Evolutionary conservation across 2,888 invertebrate genomes (phyloP).

Genomic region (Ophion obscuratus): DNA sequence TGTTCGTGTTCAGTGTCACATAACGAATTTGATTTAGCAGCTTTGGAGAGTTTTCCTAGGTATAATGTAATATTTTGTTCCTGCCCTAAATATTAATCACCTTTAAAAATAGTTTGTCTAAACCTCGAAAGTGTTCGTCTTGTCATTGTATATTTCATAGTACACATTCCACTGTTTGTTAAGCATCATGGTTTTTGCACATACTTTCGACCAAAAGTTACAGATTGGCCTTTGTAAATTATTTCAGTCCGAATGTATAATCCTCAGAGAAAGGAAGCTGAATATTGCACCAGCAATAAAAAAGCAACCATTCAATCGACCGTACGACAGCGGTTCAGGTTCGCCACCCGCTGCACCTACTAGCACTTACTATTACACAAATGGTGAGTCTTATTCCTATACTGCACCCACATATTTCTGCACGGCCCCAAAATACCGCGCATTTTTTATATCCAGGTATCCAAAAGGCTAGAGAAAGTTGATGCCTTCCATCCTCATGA

Average conservation of each 20-base stretch:
- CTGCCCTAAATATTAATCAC: background rate
- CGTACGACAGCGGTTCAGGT: slow-evolving; percentile 85
- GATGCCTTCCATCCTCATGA: too few species aligned
- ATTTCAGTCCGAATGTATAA: slow-evolving; percentile 89
- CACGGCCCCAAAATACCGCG: background rate
- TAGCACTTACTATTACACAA: slow-evolving; percentile 85
- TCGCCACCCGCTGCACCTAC: slow-evolving; percentile 85
- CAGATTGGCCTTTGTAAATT: slow-evolving; percentile 56
- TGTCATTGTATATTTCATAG: background rate
- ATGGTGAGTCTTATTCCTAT: slow-evolving; percentile 80
- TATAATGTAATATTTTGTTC: background rate
- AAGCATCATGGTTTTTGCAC: background rate
- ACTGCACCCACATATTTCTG: background rate
- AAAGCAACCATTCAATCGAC: slow-evolving; percentile 88
- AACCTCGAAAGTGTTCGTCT: background rate
- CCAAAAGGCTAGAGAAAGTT: background rate
- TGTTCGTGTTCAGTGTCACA: too few species aligned
- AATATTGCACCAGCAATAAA: slow-evolving; percentile 95
- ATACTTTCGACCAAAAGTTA: background rate
- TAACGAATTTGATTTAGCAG: too few species aligned
- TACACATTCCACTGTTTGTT: background rate
- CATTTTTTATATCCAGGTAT: background rate
- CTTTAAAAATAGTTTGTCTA: background rate
- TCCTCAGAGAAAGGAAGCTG: slow-evolving; percentile 91
- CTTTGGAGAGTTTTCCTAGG: too few species aligned